Conservation (phyloP, 1,140 invertebrate genomes). For the Stratiolaelaps scimitus region DNA sequence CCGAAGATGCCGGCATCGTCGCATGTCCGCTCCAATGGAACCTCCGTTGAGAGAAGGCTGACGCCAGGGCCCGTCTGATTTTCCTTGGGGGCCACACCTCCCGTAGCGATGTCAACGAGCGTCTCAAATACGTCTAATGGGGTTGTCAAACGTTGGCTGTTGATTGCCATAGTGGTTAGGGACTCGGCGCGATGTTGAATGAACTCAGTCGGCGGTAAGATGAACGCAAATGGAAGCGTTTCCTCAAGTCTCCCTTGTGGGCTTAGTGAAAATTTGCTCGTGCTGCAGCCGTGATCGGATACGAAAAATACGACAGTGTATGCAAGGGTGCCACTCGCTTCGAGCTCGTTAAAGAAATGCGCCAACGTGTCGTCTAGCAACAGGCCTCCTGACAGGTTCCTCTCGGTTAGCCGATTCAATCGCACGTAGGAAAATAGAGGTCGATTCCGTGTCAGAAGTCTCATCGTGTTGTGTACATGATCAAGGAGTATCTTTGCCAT, state of each 20-base stretch:
- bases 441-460: not conserved
- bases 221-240: not conserved
- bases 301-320: not conserved
- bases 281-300: not conserved
- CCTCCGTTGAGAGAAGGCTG: not conserved
- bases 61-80: not conserved
- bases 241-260: not conserved
- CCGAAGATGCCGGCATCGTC: not conserved
- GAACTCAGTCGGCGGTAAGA: not conserved
- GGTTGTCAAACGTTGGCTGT: not conserved
- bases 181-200: not conserved
- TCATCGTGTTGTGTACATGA: not conserved
- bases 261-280: not conserved
- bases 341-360: not conserved
- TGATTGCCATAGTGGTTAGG: not conserved
- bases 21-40: not conserved
- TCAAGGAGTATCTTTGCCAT: not conserved
- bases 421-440: not conserved
- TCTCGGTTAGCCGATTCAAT: not conserved
- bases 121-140: not conserved
- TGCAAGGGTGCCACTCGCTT: not conserved
- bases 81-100: not conserved
- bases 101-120: not conserved
- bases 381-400: not conserved
- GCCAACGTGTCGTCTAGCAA: not conserved